Base-by-base conservation (phyloP, 2,797 vertebrate species). In the Enteromius paludinosus region DNA sequence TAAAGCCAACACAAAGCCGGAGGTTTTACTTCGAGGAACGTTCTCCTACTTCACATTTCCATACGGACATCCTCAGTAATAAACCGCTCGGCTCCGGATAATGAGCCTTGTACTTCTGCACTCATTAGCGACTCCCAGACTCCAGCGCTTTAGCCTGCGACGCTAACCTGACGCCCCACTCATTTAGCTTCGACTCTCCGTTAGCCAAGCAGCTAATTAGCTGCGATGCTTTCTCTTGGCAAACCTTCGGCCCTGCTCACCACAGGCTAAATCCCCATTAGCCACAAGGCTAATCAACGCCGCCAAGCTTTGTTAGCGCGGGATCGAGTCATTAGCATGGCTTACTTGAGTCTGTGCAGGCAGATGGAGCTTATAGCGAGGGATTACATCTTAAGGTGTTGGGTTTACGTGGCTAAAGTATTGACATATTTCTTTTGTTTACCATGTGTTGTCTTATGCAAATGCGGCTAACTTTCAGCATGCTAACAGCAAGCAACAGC, bases 61-160 rank as follows among this genome's bases (percentile, higher is more conserved):
- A 86, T 79, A 66, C 14, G 72, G 77, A 80, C 76, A 30, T 75
- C 68, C 72, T 47, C 78, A 33, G 52, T 49, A 61, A 93, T 92
- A 90, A 92, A 87, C 87, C 90, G 90, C 90, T 87, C 87, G 84
- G 89, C 89, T 91, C 90, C 84, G 74, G 86, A 89, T 93, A 93
- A 93, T 89, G 91, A 93, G 90, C 83, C 86, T 84, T 89, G 91
- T 86, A 87, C 89, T 90, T 88, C 87, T 88, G 70, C 69, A 87
- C 92, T 90, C 87, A 91, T 93, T 92, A 93, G 86, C 77, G 87
- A 86, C 89, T 88, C 87, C 72, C 52, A 74, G 72, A 25, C 72
- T 90, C 68, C 49, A 28, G 33, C 64, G 68, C 89, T 89, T 81
- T 86, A 83, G 52, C 69, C 59, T 43, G 62, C 65, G 41, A 64